phyloP scores from a whole-genome alignment of 2,888 invertebrate genomes.

The Sarcophaga carnaria region DNA sequence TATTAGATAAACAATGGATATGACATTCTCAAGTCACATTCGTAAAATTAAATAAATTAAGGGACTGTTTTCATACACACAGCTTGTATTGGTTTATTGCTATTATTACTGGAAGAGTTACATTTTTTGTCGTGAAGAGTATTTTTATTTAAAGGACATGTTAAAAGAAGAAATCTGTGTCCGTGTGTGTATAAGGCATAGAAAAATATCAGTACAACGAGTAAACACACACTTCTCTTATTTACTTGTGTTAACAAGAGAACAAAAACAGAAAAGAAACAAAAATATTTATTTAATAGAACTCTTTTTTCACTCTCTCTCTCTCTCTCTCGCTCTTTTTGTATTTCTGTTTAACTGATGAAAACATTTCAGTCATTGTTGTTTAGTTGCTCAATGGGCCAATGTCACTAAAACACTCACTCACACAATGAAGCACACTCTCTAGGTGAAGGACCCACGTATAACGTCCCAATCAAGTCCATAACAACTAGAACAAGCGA shows the following conservation, averaged over 20 bases:
- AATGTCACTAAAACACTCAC: slow-evolving; percentile 7
- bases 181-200: not conserved
- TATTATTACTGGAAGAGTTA: too few relatives aligned
- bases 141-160: not conserved
- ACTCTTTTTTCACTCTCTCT: not conserved
- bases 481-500: too few relatives aligned
- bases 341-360: slow-evolving; percentile 5
- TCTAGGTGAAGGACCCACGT: too few relatives aligned
- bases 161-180: not conserved
- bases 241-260: too few relatives aligned
- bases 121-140: not conserved
- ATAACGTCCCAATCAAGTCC: too few relatives aligned
- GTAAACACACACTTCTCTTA: too few relatives aligned
- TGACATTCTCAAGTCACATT: slow-evolving; percentile 19
- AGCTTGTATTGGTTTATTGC: too few relatives aligned
- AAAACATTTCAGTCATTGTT: slow-evolving; percentile 20
- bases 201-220: too few relatives aligned
- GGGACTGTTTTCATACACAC: not conserved
- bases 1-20: not conserved
- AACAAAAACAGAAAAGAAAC: too few relatives aligned
- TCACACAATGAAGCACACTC: not conserved
- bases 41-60: slow-evolving; percentile 26
- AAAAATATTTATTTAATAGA: too few relatives aligned
- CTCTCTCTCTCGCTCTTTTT: not conserved
- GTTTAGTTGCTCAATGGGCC: slow-evolving; percentile 13